Percentiles rank a stretch among this genome's conserved stretches.
Evolutionary conservation across 2,113 vertebrate species (phyloP).

Genomic region (Sander vitreus): DNA sequence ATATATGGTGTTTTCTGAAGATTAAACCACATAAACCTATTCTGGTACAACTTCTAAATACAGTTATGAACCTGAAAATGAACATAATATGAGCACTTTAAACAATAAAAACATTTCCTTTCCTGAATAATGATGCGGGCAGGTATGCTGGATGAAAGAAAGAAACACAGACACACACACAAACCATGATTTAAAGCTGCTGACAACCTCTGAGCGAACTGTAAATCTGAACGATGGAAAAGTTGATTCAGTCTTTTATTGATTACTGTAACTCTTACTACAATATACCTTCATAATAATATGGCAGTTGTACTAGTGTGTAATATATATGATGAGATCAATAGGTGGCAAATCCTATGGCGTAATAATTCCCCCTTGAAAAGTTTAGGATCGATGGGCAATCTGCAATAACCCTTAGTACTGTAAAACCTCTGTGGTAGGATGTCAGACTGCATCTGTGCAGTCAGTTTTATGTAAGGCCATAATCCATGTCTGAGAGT

Average conservation of each 20-base stretch:
- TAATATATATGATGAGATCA: conserved; percentile 52
- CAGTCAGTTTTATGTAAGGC: conserved; percentile 46
- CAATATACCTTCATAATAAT: conserved; percentile 34
- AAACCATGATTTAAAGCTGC: conserved; percentile 18
- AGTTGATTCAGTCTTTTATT: conserved; percentile 47
- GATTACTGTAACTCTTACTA: conserved; percentile 43
- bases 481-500: conserved; percentile 38
- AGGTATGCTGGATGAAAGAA: too few relatives aligned
- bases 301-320: conserved; percentile 18
- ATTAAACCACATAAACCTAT: too few relatives aligned
- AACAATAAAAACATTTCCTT: too few relatives aligned
- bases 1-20: too few relatives aligned
- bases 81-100: too few relatives aligned
- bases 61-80: too few relatives aligned
- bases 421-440: conserved; percentile 32
- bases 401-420: conserved; percentile 54
- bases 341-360: conserved; percentile 33
- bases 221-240: neutral
- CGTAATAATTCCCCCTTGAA: conserved; percentile 35
- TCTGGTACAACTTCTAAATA: too few relatives aligned
- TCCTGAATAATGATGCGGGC: too few relatives aligned
- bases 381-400: conserved; percentile 57
- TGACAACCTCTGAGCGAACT: conserved; percentile 4
- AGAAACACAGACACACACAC: neutral
- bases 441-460: conserved; percentile 6